These are phyloP conservation scores for Rhizoglyphus robini DNA, from an alignment of 1,140 invertebrate species.

Conservation along the genomic window DNA sequence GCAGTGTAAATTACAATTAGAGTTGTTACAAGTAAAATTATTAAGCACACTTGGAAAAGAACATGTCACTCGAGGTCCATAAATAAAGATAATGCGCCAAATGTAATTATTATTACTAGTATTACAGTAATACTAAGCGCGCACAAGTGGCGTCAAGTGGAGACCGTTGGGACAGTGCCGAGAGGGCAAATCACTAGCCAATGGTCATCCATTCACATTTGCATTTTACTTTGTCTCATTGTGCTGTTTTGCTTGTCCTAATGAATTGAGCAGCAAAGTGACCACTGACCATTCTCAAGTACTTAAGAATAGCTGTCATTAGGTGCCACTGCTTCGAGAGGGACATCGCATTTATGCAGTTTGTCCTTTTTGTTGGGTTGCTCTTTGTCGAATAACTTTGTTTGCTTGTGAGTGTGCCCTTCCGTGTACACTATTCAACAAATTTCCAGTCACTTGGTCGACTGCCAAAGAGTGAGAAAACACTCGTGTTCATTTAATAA, in stretches of 20 bases:
- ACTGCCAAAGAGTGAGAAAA: too few relatives aligned
- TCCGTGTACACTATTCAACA: not conserved
- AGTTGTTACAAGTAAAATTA: not conserved
- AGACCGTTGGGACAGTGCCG: not conserved
- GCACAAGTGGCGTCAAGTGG: not conserved
- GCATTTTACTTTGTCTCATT: not conserved
- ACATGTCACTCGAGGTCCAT: not conserved
- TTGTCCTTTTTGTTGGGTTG: not conserved
- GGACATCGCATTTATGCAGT: too few relatives aligned
- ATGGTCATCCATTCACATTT: not conserved
- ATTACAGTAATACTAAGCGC: not conserved
- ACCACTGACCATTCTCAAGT: not conserved
- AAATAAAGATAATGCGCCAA: not conserved
- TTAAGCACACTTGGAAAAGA: not conserved
- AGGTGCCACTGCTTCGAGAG: too few relatives aligned
- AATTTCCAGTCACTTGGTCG: not conserved
- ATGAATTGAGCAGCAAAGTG: not conserved
- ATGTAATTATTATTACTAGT: too few relatives aligned
- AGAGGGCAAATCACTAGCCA: not conserved
- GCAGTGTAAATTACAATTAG: not conserved
- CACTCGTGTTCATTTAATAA: too few relatives aligned
- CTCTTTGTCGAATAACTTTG: too few relatives aligned
- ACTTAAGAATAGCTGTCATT: constrained; percentile 10
- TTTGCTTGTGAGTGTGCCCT: not conserved
- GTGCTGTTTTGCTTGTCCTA: not conserved